These are phyloP conservation scores for Myrmophylax atrothorax DNA, from an alignment of 2,113 vertebrate genomes.

Conservation along the genomic window DNA sequence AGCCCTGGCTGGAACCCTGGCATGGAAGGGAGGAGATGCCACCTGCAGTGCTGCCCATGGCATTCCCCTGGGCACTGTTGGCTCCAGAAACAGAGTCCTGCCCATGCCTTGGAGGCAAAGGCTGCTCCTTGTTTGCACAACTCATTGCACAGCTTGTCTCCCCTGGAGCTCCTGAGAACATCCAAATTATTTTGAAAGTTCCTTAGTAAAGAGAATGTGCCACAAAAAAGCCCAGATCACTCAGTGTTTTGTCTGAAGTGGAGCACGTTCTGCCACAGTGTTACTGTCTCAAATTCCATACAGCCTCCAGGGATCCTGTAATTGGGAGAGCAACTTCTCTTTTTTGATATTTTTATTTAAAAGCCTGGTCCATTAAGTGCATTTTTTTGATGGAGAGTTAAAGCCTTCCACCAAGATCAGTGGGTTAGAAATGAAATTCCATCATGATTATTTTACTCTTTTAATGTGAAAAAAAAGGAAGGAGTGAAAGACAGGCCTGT, in stretches of 20 bases:
- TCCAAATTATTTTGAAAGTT: neutral
- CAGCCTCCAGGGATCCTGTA: conserved; percentile 14
- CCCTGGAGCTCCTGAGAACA: conserved; percentile 6
- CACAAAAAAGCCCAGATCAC: neutral
- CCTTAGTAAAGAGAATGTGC: neutral
- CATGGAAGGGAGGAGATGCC: neutral
- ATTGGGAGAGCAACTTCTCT: conserved; percentile 16
- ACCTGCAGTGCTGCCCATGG: neutral
- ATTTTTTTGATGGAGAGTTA: neutral
- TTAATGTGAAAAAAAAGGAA: neutral
- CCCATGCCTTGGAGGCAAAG: neutral
- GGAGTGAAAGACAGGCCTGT: neutral
- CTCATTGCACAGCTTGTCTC: neutral
- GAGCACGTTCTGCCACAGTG: neutral
- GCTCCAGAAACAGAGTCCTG: neutral
- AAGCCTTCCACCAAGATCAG: conserved; percentile 13
- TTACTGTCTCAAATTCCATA: neutral
- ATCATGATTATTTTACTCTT: neutral
- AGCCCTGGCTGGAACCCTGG: neutral
- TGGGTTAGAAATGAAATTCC: conserved; percentile 9
- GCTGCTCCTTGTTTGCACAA: neutral
- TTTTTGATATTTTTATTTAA: conserved; percentile 24
- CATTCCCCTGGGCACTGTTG: neutral
- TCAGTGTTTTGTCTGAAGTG: conserved; percentile 26
- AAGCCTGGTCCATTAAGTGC: neutral